These are phyloP conservation scores for Gulo gulo DNA, from an alignment of 2,113 vertebrate species.

Conservation along the genomic window DNA sequence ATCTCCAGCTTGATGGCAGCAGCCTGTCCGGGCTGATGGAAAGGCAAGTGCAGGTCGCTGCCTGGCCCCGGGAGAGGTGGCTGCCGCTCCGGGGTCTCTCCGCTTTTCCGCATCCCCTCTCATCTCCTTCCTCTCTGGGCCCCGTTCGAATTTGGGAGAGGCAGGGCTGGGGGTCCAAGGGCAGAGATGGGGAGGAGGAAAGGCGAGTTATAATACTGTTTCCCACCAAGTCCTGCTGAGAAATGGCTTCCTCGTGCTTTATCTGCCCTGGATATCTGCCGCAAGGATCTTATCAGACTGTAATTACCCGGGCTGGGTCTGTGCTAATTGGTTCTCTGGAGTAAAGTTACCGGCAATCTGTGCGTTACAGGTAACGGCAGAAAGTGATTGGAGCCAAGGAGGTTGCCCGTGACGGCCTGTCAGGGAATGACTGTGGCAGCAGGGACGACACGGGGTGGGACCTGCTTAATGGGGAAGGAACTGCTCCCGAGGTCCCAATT, in stretches of 20 bases:
- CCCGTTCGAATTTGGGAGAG: not conserved
- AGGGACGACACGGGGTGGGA: not conserved
- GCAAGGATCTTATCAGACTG: constrained; percentile 71
- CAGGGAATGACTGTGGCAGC: not conserved
- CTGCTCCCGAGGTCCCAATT: not conserved
- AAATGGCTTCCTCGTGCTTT: constrained; percentile 51
- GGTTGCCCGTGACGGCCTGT: not conserved
- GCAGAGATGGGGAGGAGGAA: not conserved
- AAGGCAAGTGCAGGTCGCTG: not conserved
- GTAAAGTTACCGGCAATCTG: constrained; percentile 76
- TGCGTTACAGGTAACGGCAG: constrained; percentile 61
- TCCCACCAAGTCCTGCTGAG: not conserved
- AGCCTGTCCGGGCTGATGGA: not conserved
- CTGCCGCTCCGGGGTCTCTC: not conserved
- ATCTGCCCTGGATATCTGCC: constrained; percentile 69
- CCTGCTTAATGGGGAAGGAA: not conserved
- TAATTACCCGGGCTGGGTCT: constrained; percentile 79
- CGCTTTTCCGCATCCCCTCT: not conserved
- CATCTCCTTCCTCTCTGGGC: not conserved
- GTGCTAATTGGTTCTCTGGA: constrained; percentile 85
- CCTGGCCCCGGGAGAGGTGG: not conserved
- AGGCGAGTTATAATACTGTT: not conserved
- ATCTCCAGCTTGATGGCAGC: not conserved
- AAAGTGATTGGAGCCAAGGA: constrained; percentile 66
- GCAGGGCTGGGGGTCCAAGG: not conserved